Conservation (phyloP, 2,888 invertebrate species). For the Chaetoderma sp. region DNA sequence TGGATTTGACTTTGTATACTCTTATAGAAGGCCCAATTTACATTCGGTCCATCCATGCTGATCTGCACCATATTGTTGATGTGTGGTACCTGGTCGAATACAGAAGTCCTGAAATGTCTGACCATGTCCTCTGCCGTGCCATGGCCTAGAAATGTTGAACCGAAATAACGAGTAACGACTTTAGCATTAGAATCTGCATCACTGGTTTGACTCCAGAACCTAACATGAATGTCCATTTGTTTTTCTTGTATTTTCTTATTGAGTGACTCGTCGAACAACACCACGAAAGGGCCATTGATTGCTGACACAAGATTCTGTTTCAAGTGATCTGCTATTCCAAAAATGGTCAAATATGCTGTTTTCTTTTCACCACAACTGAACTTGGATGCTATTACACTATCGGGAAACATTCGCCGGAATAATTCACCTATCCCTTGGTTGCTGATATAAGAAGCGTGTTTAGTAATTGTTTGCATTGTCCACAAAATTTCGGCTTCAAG, state of each 20-base stretch:
- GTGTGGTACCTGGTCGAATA: conserved; percentile 15
- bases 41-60: conserved; percentile 21
- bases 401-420: conserved; percentile 36
- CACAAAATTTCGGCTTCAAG: conserved; percentile 37
- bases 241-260: conserved; percentile 30
- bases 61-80: conserved; percentile 15
- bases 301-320: conserved; percentile 13
- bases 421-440: conserved; percentile 19
- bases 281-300: conserved; percentile 18
- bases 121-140: conserved; percentile 43
- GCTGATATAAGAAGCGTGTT: conserved; percentile 28
- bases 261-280: conserved; percentile 41
- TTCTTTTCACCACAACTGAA: conserved; percentile 23
- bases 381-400: conserved; percentile 31
- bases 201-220: conserved; percentile 50
- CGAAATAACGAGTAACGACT: conserved; percentile 46
- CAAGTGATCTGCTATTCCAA: conserved; percentile 38
- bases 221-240: conserved; percentile 50
- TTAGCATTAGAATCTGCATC: conserved; percentile 23
- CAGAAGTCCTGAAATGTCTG: conserved; percentile 26
- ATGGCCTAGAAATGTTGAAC: conserved; percentile 32
- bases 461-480: conserved; percentile 21
- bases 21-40: conserved; percentile 2
- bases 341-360: conserved; percentile 24
- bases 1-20: background rate